These are phyloP conservation scores for Champsocephalus gunnari DNA, from an alignment of 2,797 vertebrate genomes.

Conservation along the genomic window DNA sequence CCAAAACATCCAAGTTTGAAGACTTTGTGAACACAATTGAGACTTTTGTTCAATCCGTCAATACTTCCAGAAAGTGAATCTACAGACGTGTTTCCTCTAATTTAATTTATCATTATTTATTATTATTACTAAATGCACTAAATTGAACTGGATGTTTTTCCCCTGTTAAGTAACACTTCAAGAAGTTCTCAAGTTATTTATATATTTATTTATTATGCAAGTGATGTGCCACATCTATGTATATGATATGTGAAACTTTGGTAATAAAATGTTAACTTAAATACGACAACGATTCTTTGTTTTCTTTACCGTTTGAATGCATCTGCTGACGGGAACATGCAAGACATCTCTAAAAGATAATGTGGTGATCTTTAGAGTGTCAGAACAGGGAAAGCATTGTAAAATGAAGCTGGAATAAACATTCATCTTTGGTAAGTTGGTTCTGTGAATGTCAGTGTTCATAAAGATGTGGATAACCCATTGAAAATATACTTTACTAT, in stretches of 20 bases:
- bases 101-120: constrained; percentile 42
- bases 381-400: background rate
- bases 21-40: accelerated
- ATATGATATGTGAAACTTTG: background rate
- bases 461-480: background rate
- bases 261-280: constrained; percentile 46
- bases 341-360: background rate
- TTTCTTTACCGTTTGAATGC: background rate
- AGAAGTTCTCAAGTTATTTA: constrained; percentile 57
- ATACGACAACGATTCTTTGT: background rate
- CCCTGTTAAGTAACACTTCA: constrained; percentile 42
- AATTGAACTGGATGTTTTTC: constrained; percentile 12
- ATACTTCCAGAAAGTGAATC: background rate
- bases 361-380: background rate
- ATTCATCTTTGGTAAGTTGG: background rate
- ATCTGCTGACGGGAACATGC: background rate
- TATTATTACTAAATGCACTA: constrained; percentile 35
- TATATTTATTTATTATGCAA: constrained; percentile 46
- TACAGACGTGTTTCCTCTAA: background rate
- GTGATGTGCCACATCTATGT: background rate
- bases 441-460: background rate
- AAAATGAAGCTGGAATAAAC: background rate
- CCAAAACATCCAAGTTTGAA: accelerated
- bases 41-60: accelerated
- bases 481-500: background rate